Evolutionary conservation across 2,888 invertebrate genomes (phyloP).

Genomic region (Drosophila limbata): DNA sequence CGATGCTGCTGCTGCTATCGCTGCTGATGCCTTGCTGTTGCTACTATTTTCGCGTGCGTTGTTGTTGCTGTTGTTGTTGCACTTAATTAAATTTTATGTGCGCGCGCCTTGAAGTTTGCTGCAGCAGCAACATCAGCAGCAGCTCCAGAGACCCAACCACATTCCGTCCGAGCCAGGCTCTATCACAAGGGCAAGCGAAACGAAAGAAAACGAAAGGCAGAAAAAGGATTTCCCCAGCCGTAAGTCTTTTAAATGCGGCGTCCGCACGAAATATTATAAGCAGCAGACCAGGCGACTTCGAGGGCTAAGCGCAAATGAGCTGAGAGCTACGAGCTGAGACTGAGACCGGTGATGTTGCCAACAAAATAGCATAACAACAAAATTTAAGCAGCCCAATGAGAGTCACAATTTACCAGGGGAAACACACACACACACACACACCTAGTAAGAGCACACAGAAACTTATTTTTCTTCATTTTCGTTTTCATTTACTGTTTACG

Average conservation of each 20-base stretch:
- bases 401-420: constrained; percentile 32
- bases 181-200: constrained; percentile 2
- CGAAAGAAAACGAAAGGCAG: constrained; percentile 1
- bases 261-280: constrained; percentile 45
- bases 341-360: background rate
- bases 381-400: constrained; percentile 54
- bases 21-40: constrained; percentile 37
- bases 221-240: constrained; percentile 42
- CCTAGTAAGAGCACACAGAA: background rate
- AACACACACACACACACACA: constrained; percentile 9
- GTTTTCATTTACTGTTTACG: constrained; percentile 52
- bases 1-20: constrained; percentile 57
- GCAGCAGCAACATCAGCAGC: constrained; percentile 34
- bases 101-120: constrained; percentile 51
- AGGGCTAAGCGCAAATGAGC: constrained; percentile 48
- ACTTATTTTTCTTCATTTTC: background rate
- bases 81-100: constrained; percentile 80
- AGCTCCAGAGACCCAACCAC: constrained; percentile 19
- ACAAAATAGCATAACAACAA: background rate
- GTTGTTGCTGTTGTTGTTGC: constrained; percentile 68
- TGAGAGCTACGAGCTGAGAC: constrained; percentile 1
- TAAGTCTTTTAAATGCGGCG: constrained; percentile 45
- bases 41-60: constrained; percentile 42
- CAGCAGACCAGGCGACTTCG: constrained; percentile 20
- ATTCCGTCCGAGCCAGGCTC: background rate